A percentile compares a stretch with the other conserved stretches of the same genome.
Evolutionary conservation across 2,113 vertebrate genomes (phyloP).

Genomic region (Excalfactoria chinensis): DNA sequence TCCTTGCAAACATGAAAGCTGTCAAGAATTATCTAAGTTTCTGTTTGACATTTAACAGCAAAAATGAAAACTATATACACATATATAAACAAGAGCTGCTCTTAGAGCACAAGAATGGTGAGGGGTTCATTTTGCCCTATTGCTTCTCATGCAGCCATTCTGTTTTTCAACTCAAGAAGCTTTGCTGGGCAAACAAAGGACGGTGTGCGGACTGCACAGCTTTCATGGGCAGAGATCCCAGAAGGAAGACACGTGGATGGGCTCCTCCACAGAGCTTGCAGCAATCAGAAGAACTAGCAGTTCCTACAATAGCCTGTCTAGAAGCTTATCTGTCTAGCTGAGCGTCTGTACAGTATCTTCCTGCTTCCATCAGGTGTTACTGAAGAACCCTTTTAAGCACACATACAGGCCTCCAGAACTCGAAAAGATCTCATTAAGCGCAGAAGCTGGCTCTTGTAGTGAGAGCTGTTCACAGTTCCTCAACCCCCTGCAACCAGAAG

Average conservation of each 20-base stretch:
- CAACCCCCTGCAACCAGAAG: neutral
- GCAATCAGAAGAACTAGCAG: neutral
- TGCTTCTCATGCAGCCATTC: accelerated
- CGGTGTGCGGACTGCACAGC: neutral
- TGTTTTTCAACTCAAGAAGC: neutral
- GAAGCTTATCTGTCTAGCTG: neutral
- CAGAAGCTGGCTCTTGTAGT: neutral
- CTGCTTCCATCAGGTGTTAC: neutral
- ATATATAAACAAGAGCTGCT: neutral
- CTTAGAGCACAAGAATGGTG: neutral
- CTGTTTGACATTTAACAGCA: neutral
- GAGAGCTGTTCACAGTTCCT: neutral
- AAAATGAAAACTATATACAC: neutral
- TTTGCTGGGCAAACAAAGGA: neutral
- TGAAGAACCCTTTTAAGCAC: neutral
- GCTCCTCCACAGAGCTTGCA: neutral
- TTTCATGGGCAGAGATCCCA: neutral
- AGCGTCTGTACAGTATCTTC: neutral
- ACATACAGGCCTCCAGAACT: neutral
- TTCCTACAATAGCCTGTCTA: neutral
- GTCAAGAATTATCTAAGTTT: neutral
- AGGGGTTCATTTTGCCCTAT: neutral
- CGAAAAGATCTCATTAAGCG: neutral
- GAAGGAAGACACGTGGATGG: neutral
- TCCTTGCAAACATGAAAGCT: neutral